These are phyloP conservation scores for Cephalopholis sonnerati DNA, from an alignment of 2,113 vertebrate genomes.

Conservation along the genomic window DNA sequence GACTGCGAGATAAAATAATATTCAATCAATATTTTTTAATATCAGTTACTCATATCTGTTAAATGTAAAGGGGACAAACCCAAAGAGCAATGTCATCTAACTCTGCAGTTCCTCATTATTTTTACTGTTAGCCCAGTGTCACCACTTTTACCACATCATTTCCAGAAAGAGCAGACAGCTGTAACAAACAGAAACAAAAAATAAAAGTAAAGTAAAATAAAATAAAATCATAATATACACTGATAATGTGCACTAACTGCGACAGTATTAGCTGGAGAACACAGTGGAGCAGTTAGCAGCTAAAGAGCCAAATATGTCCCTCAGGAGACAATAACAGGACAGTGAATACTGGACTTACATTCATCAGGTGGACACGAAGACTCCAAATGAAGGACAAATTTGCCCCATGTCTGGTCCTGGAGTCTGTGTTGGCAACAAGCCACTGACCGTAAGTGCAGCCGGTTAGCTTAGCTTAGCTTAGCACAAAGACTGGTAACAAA, in stretches of 20 bases:
- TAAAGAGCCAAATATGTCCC: neutral
- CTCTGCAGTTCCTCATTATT: no score
- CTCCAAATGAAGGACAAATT: neutral
- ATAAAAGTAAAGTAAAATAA: no score
- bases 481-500: no score
- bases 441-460: neutral
- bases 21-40: neutral
- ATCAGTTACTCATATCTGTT: neutral
- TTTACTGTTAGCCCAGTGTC: no score
- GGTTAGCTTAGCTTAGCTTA: constrained; percentile 8
- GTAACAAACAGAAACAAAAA: no score
- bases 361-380: neutral
- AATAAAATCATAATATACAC: no score
- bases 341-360: neutral
- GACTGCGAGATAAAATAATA: neutral
- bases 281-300: neutral
- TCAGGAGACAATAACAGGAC: no score
- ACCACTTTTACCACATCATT: no score
- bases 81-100: no score
- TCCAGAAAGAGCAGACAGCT: no score
- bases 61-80: no score
- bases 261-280: neutral
- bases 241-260: no score
- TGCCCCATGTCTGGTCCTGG: neutral
- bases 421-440: neutral